These are phyloP conservation scores for Tanytarsus gracilentus DNA, from an alignment of 2,888 invertebrate genomes.

Conservation along the genomic window DNA sequence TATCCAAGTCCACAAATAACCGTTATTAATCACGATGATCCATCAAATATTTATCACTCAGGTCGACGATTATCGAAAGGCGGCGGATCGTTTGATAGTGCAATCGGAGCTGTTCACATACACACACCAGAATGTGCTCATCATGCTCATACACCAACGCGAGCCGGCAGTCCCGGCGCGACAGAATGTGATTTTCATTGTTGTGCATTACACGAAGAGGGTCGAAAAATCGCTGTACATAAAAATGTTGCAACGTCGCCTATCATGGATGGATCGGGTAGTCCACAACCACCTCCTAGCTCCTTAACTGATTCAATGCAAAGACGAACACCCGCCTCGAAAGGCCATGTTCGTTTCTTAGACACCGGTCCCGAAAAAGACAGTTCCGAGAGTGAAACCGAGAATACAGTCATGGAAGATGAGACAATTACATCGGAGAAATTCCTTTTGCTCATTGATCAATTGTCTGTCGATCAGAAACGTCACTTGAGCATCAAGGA, in stretches of 20 bases:
- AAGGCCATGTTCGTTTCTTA: constrained; percentile 76
- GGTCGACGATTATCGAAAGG: constrained; percentile 49
- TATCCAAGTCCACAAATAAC: constrained; percentile 77
- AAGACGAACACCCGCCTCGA: constrained; percentile 48
- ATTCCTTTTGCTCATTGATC: constrained; percentile 86
- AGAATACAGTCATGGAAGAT: constrained; percentile 87
- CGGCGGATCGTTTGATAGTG: constrained; percentile 60
- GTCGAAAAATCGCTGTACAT: constrained; percentile 82
- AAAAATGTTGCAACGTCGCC: constrained; percentile 89
- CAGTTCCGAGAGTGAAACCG: constrained; percentile 87
- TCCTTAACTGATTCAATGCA: constrained; percentile 37
- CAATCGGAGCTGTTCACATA: constrained; percentile 58
- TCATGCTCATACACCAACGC: constrained; percentile 59
- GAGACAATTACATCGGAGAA: constrained; percentile 83
- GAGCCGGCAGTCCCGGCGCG: constrained; percentile 55
- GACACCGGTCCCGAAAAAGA: constrained; percentile 70
- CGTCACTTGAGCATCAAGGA: constrained; percentile 88
- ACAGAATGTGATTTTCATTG: constrained; percentile 92
- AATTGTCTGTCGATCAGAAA: constrained; percentile 85
- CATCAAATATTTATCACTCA: constrained; percentile 45
- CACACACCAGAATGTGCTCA: constrained; percentile 74
- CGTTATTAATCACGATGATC: constrained; percentile 88
- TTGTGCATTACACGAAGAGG: constrained; percentile 88
- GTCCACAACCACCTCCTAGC: constrained; percentile 47
- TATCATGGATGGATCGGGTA: constrained; percentile 67